phyloP scores from a whole-genome alignment of 2,113 vertebrate genomes.

The Heterotilapia buettikoferi region DNA sequence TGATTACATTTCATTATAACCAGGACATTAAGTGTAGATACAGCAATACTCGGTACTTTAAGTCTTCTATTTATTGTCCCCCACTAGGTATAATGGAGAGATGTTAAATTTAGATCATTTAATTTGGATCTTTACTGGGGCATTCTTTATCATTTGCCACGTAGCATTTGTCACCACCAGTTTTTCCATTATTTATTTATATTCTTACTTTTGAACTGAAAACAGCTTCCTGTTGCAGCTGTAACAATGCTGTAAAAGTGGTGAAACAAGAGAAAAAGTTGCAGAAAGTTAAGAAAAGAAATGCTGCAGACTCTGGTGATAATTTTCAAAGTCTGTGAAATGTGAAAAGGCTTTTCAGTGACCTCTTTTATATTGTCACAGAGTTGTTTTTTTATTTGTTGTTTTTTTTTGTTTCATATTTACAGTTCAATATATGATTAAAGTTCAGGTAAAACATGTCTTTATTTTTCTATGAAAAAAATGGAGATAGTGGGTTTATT shows the following conservation, averaged over 20 bases:
- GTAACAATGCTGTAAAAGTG: not conserved
- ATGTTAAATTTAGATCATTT: not conserved
- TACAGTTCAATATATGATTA: not conserved
- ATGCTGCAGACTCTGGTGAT: not conserved
- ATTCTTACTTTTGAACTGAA: not conserved
- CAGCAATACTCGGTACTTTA: not conserved
- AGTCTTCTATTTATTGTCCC: not conserved
- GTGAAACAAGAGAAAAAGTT: not conserved
- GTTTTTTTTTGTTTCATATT: not conserved
- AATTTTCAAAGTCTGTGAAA: not conserved
- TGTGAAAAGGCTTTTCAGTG: not conserved
- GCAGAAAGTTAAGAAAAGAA: not conserved
- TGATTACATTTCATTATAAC: not conserved
- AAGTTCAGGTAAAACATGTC: not conserved
- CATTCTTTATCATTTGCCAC: not conserved
- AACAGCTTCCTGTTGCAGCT: not conserved
- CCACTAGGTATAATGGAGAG: not conserved
- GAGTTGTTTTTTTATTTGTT: rapidly evolving
- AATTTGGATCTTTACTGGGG: not conserved
- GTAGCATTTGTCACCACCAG: not conserved
- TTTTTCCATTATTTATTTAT: not conserved
- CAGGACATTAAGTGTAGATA: not conserved
- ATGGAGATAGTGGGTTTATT: not conserved
- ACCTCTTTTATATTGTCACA: not conserved
- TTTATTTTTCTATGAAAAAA: not conserved